Base-by-base conservation (phyloP, 2,113 vertebrate genomes). In the Catagonus wagneri region DNA sequence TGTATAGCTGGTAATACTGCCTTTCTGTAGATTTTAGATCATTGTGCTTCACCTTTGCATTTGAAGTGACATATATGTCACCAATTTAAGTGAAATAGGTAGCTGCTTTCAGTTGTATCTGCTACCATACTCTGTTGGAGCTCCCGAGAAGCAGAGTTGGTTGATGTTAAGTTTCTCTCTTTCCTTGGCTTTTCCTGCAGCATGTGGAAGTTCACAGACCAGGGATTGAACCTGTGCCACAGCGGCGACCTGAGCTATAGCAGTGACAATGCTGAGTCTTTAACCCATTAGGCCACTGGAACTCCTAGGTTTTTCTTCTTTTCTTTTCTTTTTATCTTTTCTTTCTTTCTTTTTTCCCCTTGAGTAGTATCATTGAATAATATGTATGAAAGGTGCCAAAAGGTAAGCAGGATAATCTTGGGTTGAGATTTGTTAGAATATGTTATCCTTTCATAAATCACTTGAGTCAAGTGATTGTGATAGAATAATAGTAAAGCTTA, bases 351-450 rank as follows among this genome's bases (percentile, higher is more conserved):
- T 76, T 74, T 32, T 36, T 54, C 20, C 8, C 44, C 8, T 8
- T 44, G 3, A 88, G 54, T 83, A 29, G 20, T 95, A 44, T 61
- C 50, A 63, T 72, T 1, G 50, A 78, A 4, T 54, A 52, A 19
- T 78, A 36, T 72, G 58, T 16, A n/a, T 74, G 56, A 23, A 87
- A 65, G 65, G 91, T 90, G n/a, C 25, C 80, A 68, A 61, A 95
- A 94, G 63, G n/a, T 83, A 54, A 89, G 36, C n/a, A 91, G 66
- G 84, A 75, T 69, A 83, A 20, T 88, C 54, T 68, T 76, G 90
- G 58, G 22, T 17, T 91, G 65, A 90, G 22, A 50, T 92, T 81
- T 92, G 44, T 97, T 91, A 89, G 61, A 85, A 39, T 89, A 83
- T 87, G 65, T 89, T 65, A 54, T 44, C 23, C 27, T 89, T 95